Base-by-base conservation (phyloP, 2,797 vertebrate genomes). In the Megaceryle alcyon region DNA sequence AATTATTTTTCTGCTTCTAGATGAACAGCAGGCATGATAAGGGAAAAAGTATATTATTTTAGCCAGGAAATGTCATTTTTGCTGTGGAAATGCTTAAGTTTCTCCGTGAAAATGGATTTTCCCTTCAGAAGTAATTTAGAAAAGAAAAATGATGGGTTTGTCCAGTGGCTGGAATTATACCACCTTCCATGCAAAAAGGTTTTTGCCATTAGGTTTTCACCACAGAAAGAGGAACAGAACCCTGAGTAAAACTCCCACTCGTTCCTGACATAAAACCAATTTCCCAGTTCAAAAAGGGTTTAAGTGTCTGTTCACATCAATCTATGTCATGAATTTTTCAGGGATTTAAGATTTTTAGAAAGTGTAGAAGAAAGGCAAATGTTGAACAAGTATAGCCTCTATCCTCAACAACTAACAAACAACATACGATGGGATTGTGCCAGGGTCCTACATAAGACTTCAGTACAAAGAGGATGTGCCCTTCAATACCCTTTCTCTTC, bases 101-200 rank as follows among this genome's bases (percentile, higher is more conserved):
- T 95, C 90, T 95, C 93, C 75, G 35, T 82, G 90, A 86, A 96
- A 96, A 86, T 82, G 88, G 88, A 96, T 86, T 90, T 96, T 96
- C 53, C 93, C 69, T 86, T 92, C 81, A 71, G 70, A 90, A 94
- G 31, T 57, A 88, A 90, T 93, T 92, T 88, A 86, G 49, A 44
- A 80, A 86, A 54, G 66, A 90, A 86, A 91, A 88, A 80, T 15
- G 15, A 82, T 10, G 10, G 33, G 10, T 90, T 90, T 93, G 91
- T 92, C 86, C 94, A 80, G 88, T 82, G 86, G 77, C 77, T 95
- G 68, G 71, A 96, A 88, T 95, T 93, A 61, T 84, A 92, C 33
- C 81, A 77, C 81, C 90, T 96, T 96, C 90, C 81, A 86, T 78
- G 75, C 7, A 6, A 69, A 88, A 85, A 85, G 28, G 29, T 19